Conservation (phyloP, 2,797 vertebrate genomes). For the Percopsis omiscomaycus region DNA sequence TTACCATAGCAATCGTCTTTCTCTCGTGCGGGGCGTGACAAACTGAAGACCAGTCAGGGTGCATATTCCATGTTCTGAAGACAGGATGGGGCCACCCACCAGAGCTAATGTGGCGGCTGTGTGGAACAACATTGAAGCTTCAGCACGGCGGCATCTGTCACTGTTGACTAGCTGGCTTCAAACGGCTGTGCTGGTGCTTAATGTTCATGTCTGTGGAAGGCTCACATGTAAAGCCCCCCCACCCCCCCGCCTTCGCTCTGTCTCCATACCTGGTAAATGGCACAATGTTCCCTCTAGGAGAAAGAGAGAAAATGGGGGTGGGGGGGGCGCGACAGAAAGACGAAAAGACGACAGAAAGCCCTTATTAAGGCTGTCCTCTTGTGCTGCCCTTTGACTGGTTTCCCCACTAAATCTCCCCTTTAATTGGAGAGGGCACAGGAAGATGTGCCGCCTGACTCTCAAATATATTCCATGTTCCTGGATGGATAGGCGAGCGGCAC, state of each 20-base stretch:
- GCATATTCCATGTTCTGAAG: no score
- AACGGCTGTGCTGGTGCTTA: slow-evolving; percentile 50
- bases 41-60: not conserved
- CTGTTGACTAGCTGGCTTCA: slow-evolving; percentile 46
- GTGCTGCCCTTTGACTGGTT: slow-evolving; percentile 74
- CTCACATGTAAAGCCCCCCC: slow-evolving; percentile 50
- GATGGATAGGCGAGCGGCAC: no score
- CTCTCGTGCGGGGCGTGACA: slow-evolving; percentile 37
- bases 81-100: slow-evolving; percentile 27
- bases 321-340: slow-evolving; percentile 15
- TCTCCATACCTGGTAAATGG: slow-evolving; percentile 19
- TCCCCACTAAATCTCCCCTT: slow-evolving; percentile 77
- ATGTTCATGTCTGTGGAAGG: slow-evolving; percentile 53
- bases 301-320: slow-evolving; percentile 38
- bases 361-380: slow-evolving; percentile 79
- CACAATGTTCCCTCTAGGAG: slow-evolving; percentile 22
- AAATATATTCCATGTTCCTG: slow-evolving; percentile 56
- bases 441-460: slow-evolving; percentile 62
- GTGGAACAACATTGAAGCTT: slow-evolving; percentile 30
- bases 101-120: slow-evolving; percentile 60
- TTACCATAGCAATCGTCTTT: slow-evolving; percentile 34
- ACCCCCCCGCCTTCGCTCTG: slow-evolving; percentile 39
- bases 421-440: slow-evolving; percentile 76
- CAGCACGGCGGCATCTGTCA: slow-evolving; percentile 53
- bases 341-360: slow-evolving; percentile 25